Evolutionary conservation across 1,140 invertebrate genomes (phyloP), one percentile per base, ranked within the genome.

Genomic region (Drosophila prosaltans): DNA sequence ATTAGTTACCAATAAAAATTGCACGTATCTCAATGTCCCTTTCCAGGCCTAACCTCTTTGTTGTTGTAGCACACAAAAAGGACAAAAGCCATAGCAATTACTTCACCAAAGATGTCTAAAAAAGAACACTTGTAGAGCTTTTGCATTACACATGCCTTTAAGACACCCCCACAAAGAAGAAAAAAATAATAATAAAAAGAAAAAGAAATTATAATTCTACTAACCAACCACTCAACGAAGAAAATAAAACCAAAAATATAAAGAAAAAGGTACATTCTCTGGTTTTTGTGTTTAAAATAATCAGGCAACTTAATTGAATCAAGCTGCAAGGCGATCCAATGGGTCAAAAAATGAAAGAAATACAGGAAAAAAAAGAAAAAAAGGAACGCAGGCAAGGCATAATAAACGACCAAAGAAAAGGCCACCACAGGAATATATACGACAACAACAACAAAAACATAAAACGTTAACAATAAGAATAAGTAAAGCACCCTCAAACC

Each of bases 241-340:
- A 54, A 57, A 8, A n/a, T 9, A 55, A 41, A 7, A 24, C 59
- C 39, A 40, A 40, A 51, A 51, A 4, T 43, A 11, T 32, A 9
- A 21, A 26, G 16, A 58, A 57, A 84, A 64, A 58, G 59, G 63
- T 65, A 6, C 21, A 16, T 24, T 60, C 39, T 36, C 39, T 70
- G 45, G 28, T 58, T n/a, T 70, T 51, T 64, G n/a, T 65, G 76
- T 78, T 78, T 65, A 82, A 88, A 88, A 86, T 80, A 86, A 88
- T 82, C 83, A 86, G 75, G 80, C 72, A 88, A 86, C 80, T 82
- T 86, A 86, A 86, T 86, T 88, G 69, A 88, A 86, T 86, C 69
- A 86, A 77, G 83, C 71, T 69, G 67, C 72, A 64, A 64, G 78
- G 26, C 51, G 74, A 78, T 78, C 69, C 54, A 51, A 51, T 51